phyloP scores from a whole-genome alignment of 2,797 vertebrate species.

The Brachyrhaphis roseni region DNA sequence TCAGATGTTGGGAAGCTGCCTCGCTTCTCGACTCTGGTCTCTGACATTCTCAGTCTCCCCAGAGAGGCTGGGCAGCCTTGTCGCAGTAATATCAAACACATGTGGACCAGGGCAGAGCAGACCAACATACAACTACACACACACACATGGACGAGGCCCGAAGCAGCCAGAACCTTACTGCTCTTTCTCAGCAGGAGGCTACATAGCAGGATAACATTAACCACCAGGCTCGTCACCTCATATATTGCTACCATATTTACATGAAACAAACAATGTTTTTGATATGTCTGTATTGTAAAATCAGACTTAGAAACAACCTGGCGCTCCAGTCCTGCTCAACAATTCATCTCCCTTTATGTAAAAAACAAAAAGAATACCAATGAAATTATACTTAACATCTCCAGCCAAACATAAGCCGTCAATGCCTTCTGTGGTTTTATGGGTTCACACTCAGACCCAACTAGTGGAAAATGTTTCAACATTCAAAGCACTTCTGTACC shows the following conservation, averaged over 20 bases:
- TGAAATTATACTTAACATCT: neutral
- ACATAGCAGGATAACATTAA: slow-evolving; percentile 51
- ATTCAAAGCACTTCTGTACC: neutral
- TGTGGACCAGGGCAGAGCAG: slow-evolving; percentile 72
- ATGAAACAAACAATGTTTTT: slow-evolving; percentile 19
- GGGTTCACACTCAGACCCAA: neutral
- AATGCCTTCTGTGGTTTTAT: neutral
- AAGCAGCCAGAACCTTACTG: slow-evolving; percentile 51
- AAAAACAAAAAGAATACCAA: neutral
- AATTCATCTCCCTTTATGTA: neutral
- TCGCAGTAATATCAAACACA: slow-evolving; percentile 87
- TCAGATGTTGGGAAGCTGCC: slow-evolving; percentile 85
- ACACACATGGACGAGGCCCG: slow-evolving; percentile 18
- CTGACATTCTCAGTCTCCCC: slow-evolving; percentile 82
- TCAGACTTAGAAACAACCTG: neutral
- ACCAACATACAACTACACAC: slow-evolving; percentile 35
- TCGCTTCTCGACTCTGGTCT: slow-evolving; percentile 68
- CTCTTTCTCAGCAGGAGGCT: slow-evolving; percentile 64
- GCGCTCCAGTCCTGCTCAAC: slow-evolving; percentile 1
- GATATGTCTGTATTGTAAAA: slow-evolving; percentile 16
- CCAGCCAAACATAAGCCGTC: neutral
- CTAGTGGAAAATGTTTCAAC: neutral
- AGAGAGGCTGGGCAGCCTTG: slow-evolving; percentile 80
- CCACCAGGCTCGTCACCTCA: slow-evolving; percentile 22
- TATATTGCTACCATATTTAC: slow-evolving; percentile 20